phyloP scores from a whole-genome alignment of 2,797 vertebrate species.

The Balearica regulorum region DNA sequence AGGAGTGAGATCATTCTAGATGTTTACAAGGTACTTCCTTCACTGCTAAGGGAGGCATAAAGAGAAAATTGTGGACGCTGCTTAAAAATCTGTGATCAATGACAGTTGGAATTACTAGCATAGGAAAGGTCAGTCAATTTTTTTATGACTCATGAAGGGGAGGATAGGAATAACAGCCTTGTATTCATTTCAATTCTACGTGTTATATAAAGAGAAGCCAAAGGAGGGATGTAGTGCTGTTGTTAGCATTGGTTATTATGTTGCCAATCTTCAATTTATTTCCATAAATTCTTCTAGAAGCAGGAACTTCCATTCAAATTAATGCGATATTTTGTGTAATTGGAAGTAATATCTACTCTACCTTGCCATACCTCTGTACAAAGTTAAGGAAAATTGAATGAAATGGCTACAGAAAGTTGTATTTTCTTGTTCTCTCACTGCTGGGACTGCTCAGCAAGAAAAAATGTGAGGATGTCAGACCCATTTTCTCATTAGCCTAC shows the following conservation, averaged over 20 bases:
- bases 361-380: not conserved
- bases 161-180: not conserved
- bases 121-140: not conserved
- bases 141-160: not conserved
- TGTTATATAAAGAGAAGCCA: not conserved
- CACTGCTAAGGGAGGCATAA: not conserved
- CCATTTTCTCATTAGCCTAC: constrained; percentile 18
- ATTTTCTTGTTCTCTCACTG: not conserved
- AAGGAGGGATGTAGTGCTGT: not conserved
- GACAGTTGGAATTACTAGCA: not conserved
- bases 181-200: not conserved
- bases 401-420: not conserved
- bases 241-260: not conserved
- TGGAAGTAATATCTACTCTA: not conserved
- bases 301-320: not conserved
- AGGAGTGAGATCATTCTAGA: not conserved
- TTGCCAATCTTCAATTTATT: not conserved
- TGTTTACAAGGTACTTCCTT: not conserved
- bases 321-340: not conserved
- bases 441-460: not conserved
- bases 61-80: not conserved
- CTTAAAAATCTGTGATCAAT: not conserved
- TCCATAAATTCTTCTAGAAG: not conserved
- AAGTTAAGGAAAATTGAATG: not conserved
- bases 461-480: not conserved